Evolutionary conservation across 2,888 invertebrate species (phyloP), one percentile per base, ranked within the genome.

Genomic region (Cerastis rubricosa): DNA sequence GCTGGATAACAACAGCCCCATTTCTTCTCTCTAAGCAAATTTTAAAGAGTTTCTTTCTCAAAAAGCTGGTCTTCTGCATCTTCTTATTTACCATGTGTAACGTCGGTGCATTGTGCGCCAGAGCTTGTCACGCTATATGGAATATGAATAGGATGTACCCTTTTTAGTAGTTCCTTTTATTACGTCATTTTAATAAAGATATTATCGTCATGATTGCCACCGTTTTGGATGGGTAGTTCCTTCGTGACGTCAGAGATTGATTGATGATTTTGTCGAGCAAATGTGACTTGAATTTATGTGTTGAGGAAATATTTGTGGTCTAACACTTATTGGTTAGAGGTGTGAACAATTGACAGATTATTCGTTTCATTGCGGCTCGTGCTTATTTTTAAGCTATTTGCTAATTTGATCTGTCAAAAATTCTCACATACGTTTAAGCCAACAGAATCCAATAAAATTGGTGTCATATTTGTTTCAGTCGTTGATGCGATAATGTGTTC

Each of bases 131-230:
- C 80, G 87, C 74, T 81, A 75, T 83, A 80, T 69, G 65, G 47
- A 78, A 88, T 85, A 86, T 88, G 77, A 85, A 81, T 83, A 83
- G 85, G 80, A 84, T 88, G 85, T 85, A 84, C 75, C 80, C 81
- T 74, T 83, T 83, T 78, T 73, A 84, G 74, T 69, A 84, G 80
- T 88, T 81, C 78, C 77, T 88, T 88, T 76, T 72, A 80, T 84
- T 71, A 82, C 78, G 77, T 82, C 80, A 86, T 45, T 40, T 63
- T 40, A 63, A 47, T 54, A 71, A 40, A 29, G 40, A 70, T 71
- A 77, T 65, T 49, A 74, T 69, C 43, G 57, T 63, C 8, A 64
- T 35, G 35, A 63, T 73, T 51, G 19, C 47, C 49, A 25, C 49
- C 76, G 57, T 80, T 72, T 72, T 80, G 22, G 22, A 57, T 65